Percentiles rank a stretch among this genome's conserved stretches.
phyloP scores from a whole-genome alignment of 1,140 invertebrate genomes.

The Parapsyche elsis region DNA sequence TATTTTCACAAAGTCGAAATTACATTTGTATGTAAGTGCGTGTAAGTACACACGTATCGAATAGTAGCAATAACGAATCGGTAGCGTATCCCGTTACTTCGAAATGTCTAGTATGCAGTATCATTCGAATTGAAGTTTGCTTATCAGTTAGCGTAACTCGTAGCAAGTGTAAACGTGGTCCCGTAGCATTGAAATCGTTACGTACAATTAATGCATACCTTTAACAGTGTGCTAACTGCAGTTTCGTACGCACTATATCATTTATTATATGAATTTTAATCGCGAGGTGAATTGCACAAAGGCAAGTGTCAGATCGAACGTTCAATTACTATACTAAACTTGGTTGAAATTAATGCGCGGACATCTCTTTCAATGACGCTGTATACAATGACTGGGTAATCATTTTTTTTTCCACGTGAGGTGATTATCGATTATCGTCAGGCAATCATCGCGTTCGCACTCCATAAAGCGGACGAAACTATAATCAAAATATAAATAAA shows the following conservation, averaged over 20 bases:
- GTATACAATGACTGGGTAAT: background rate
- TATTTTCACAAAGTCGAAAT: no score
- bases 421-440: slow-evolving; percentile 20
- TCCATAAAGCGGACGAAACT: background rate
- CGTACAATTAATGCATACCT: no score
- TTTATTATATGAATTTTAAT: background rate
- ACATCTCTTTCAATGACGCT: slow-evolving; percentile 17
- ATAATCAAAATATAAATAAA: slow-evolving; percentile 1
- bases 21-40: background rate
- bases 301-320: slow-evolving; percentile 2
- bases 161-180: background rate
- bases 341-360: background rate
- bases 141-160: background rate
- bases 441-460: slow-evolving; percentile 1
- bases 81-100: slow-evolving; percentile 4
- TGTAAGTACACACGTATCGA: background rate
- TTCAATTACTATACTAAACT: slow-evolving; percentile 1
- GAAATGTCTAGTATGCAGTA: background rate
- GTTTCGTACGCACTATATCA: background rate
- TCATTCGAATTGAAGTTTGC: background rate
- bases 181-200: no score
- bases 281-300: slow-evolving; percentile 7
- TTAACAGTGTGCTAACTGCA: no score
- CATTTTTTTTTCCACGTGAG: background rate
- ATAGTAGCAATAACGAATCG: slow-evolving; percentile 5